These are phyloP conservation scores for Hipparchia semele DNA, from an alignment of 2,888 invertebrate species.

Conservation along the genomic window DNA sequence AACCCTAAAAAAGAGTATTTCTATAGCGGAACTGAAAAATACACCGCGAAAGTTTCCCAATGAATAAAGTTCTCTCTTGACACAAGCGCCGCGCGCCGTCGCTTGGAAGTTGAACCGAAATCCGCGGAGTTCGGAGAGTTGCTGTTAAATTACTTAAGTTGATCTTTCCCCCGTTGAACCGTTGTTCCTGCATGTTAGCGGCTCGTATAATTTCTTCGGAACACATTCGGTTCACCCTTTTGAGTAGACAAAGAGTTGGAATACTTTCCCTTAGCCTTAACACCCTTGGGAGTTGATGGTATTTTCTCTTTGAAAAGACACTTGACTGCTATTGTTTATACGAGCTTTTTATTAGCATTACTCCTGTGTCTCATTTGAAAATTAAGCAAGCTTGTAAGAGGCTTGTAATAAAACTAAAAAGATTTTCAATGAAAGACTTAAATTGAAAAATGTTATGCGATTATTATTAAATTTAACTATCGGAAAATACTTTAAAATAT, in stretches of 20 bases:
- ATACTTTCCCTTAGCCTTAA: neutral
- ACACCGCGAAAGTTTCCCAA: slow-evolving; percentile 13
- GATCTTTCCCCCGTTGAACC: slow-evolving; percentile 7
- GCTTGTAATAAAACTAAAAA: too few species aligned
- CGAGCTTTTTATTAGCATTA: too few species aligned
- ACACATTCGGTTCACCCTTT: slow-evolving; percentile 7
- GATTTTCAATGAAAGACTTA: too few species aligned
- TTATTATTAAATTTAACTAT: too few species aligned
- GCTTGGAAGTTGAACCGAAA: slow-evolving; percentile 15
- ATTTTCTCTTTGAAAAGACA: neutral
- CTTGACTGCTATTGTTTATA: neutral
- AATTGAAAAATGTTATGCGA: too few species aligned
- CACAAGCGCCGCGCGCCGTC: slow-evolving; percentile 16
- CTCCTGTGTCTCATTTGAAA: too few species aligned
- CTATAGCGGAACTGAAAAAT: slow-evolving; percentile 6
- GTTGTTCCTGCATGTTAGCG: slow-evolving; percentile 9
- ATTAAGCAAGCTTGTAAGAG: too few species aligned
- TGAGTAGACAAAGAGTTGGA: slow-evolving; percentile 8
- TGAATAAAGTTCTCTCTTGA: slow-evolving; percentile 21
- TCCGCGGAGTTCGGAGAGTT: slow-evolving; percentile 14
- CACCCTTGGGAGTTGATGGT: neutral
- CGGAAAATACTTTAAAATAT: too few species aligned
- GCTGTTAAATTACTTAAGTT: slow-evolving; percentile 17
- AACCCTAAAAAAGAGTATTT: neutral
- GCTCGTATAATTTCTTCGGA: slow-evolving; percentile 14